Percentiles rank a stretch among this genome's conserved stretches.
These are phyloP conservation scores for Mesocentrotus franciscanus DNA, from an alignment of 53 echinoderm and acorn worm species.

Conservation along the genomic window DNA sequence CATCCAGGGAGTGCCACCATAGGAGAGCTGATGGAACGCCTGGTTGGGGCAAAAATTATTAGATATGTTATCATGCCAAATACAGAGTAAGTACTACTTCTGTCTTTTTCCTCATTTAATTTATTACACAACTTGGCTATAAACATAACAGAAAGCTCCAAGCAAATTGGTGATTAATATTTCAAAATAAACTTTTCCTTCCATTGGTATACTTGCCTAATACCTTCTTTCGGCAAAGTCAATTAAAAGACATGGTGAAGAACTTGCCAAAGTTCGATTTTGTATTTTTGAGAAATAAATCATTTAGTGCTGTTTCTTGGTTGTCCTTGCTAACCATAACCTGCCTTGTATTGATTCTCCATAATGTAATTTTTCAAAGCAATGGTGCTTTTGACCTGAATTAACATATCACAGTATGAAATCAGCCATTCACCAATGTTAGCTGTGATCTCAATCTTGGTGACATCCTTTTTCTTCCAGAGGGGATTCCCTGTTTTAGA, in stretches of 20 bases:
- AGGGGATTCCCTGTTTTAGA: constrained; percentile 41
- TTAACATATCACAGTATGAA: too few relatives aligned
- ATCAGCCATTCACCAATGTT: constrained; percentile 64
- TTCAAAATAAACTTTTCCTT: background rate
- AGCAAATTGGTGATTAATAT: background rate
- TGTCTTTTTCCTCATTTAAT: too few relatives aligned
- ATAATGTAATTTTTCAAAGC: too few relatives aligned
- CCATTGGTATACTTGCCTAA: background rate
- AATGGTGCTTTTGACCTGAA: too few relatives aligned
- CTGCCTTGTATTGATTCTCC: too few relatives aligned
- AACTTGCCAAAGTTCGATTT: background rate
- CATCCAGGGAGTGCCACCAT: constrained; percentile 79
- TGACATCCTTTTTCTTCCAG: constrained; percentile 83
- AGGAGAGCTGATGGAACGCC: constrained; percentile 64
- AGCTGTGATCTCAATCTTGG: constrained; percentile 66
- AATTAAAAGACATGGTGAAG: background rate
- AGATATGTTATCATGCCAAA: background rate
- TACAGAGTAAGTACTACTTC: too few relatives aligned
- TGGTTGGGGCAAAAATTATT: background rate
- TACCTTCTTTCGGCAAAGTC: background rate
- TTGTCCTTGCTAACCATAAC: background rate
- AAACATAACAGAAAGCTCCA: too few relatives aligned
- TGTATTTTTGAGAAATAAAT: too few relatives aligned
- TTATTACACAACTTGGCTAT: too few relatives aligned
- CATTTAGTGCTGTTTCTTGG: background rate